A percentile compares a stretch with the other conserved stretches of the same genome.
phyloP scores from a whole-genome alignment of 2,888 invertebrate species.

The Ditula angustiorana region DNA sequence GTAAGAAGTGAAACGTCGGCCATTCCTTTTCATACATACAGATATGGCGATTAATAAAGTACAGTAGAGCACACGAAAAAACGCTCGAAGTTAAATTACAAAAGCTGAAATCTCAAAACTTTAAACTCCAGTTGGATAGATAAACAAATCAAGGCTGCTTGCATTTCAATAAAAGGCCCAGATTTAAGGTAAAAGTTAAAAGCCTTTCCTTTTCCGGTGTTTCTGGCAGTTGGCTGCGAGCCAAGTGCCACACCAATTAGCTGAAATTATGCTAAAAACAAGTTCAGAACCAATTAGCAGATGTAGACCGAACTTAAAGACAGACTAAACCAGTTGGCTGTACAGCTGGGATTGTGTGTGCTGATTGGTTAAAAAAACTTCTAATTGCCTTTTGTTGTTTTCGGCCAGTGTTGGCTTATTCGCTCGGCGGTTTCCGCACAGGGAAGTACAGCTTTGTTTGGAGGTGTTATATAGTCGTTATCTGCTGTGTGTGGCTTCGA shows the following conservation, averaged over 20 bases:
- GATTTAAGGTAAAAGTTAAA: slow-evolving; percentile 68
- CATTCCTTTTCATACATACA: too few relatives aligned
- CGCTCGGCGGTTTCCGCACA: not conserved
- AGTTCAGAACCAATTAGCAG: slow-evolving; percentile 81
- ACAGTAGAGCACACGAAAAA: not conserved
- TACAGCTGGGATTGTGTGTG: slow-evolving; percentile 57
- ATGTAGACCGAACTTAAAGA: slow-evolving; percentile 73
- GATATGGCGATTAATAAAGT: too few relatives aligned
- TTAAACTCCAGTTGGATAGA: slow-evolving; percentile 37
- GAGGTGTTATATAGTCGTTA: not conserved
- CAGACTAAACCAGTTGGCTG: slow-evolving; percentile 65
- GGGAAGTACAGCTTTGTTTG: not conserved
- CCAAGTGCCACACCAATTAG: slow-evolving; percentile 80
- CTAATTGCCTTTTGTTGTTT: slow-evolving; percentile 31
- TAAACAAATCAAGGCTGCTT: slow-evolving; percentile 55
- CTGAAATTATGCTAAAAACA: slow-evolving; percentile 83
- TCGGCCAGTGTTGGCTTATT: slow-evolving; percentile 6
- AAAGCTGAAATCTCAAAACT: slow-evolving; percentile 3
- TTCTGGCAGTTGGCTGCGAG: slow-evolving; percentile 65
- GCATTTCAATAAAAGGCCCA: slow-evolving; percentile 53
- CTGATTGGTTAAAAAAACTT: slow-evolving; percentile 49
- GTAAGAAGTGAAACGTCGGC: too few relatives aligned
- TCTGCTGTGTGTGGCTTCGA: not conserved
- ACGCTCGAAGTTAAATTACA: too few relatives aligned
- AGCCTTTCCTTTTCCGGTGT: slow-evolving; percentile 56